Conservation (phyloP, 2,797 vertebrate genomes). For the Xenopus petersii region DNA sequence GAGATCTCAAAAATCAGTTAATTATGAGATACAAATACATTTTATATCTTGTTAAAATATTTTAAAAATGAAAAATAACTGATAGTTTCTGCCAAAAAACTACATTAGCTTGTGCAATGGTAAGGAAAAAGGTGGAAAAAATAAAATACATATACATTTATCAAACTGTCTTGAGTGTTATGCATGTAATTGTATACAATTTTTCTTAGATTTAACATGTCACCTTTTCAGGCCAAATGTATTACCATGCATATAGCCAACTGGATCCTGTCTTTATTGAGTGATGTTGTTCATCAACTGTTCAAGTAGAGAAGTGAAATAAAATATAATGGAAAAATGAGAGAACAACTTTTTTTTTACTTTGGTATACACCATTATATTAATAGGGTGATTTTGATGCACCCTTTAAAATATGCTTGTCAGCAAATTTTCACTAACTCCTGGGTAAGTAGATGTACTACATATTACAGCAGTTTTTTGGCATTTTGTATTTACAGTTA, state of each 20-base stretch:
- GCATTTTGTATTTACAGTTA: too few species aligned
- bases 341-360: slow-evolving; percentile 1
- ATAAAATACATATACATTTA: slow-evolving; percentile 28
- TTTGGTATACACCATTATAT: too few species aligned
- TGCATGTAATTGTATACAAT: slow-evolving; percentile 41
- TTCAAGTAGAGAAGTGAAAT: slow-evolving; percentile 3
- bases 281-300: slow-evolving; percentile 40
- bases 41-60: too few species aligned
- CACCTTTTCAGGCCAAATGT: slow-evolving; percentile 27
- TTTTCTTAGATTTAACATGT: slow-evolving; percentile 42
- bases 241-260: slow-evolving; percentile 39
- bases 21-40: too few species aligned
- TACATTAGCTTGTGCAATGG: slow-evolving; percentile 17
- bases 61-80: too few species aligned
- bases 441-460: too few species aligned
- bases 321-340: not conserved
- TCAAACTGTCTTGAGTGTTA: slow-evolving; percentile 12
- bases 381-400: too few species aligned
- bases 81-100: not conserved
- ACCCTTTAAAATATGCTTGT: too few species aligned
- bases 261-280: slow-evolving; percentile 40
- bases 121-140: not conserved
- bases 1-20: too few species aligned
- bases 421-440: too few species aligned
- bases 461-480: too few species aligned